Conservation (phyloP, 2,888 invertebrate species). For the Eubasilissa splendida region DNA sequence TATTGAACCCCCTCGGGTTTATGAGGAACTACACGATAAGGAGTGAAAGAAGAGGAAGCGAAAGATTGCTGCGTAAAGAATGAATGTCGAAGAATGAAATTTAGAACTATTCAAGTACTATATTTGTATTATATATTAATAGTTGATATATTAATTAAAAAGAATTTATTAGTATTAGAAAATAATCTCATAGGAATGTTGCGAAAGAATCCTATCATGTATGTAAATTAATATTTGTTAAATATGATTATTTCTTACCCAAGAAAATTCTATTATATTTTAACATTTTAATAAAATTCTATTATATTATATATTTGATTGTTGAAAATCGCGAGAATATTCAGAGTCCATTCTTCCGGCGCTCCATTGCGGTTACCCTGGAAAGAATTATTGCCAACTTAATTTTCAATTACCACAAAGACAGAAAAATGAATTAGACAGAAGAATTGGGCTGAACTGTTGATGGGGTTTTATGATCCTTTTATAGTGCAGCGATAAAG, state of each 20-base stretch:
- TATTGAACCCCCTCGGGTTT: slow-evolving; percentile 20
- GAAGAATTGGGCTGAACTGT: too few species aligned
- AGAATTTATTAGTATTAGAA: slow-evolving; percentile 30
- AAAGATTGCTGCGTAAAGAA: background rate
- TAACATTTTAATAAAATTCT: too few species aligned
- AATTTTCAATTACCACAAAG: too few species aligned
- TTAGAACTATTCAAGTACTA: slow-evolving; percentile 15
- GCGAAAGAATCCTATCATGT: slow-evolving; percentile 25
- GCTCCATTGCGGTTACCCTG: too few species aligned
- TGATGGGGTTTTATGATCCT: too few species aligned
- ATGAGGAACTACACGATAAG: background rate
- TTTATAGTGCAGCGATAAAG: too few species aligned
- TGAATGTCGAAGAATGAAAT: background rate
- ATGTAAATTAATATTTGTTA: background rate
- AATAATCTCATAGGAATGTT: slow-evolving; percentile 9
- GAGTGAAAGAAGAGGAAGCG: slow-evolving; percentile 3
- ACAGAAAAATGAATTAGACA: too few species aligned
- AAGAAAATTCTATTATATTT: too few species aligned
- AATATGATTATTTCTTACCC: background rate
- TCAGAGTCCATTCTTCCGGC: too few species aligned
- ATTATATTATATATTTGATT: too few species aligned
- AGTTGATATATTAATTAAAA: slow-evolving; percentile 17
- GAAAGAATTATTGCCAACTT: too few species aligned
- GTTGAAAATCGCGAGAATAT: too few species aligned
- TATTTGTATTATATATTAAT: slow-evolving; percentile 20